Base-by-base conservation (phyloP, 2,797 vertebrate species). In the Peromyscus eremicus region DNA sequence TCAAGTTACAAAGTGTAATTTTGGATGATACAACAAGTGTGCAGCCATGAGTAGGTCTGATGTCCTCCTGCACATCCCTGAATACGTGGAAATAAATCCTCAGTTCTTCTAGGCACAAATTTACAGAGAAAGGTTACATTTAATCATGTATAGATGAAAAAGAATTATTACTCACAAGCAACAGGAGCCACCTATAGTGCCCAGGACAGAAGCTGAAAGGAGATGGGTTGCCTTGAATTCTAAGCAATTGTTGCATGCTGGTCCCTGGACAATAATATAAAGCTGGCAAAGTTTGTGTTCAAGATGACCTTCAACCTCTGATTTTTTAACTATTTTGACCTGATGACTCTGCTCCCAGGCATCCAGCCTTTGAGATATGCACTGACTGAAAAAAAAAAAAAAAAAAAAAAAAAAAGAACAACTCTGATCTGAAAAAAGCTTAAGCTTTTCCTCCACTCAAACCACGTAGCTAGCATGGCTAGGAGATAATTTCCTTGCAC, bases 241-340 rank as follows among this genome's bases (percentile, higher is more conserved):
- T 89, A 83, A 96, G 95, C 89, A 91, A 94, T 92, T 97, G 96
- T 95, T 89, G 79, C 89, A 81, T 84, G 96, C 92, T 87, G 94
- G 82, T 94, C 94, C 86, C 91, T 16, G 57, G 92, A 96, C 95
- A 96, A 96, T 94, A 92, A 92, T n/a, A 91, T 10, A 81, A 87
- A 95, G 95, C 97, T 98, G 97, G 95, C 97, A 97, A 97, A 96
- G 97, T 97, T 98, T 98, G 97, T 97, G 97, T 98, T 95, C 96
- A 95, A 98, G 96, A 29, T 19, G 97, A 97, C 94, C 97, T 95
- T 98, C 97, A 92, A 96, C 97, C 94, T 98, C 93, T 62, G 14
- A 96, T 94, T 95, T 97, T 80, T 25, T 68, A 86, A 93, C 95
- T 96, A 95, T 94, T 89, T 82, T 97, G 97, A 98, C 97, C 94